Conservation (phyloP, 2,888 invertebrate species). For the Leptothorax acervorum region DNA sequence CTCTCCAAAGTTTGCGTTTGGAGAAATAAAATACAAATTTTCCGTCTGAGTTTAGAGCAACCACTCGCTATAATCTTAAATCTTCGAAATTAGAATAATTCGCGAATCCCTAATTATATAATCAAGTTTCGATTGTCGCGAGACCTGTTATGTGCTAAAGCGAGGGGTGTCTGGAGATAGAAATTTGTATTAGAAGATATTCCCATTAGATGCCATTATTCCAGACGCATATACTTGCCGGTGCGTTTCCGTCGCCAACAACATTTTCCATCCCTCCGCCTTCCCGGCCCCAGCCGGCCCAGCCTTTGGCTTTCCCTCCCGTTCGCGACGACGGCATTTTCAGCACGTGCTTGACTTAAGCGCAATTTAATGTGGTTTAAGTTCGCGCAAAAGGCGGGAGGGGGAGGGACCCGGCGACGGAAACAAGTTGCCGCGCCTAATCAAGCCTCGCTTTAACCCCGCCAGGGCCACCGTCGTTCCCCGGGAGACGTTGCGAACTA, state of each 20-base stretch:
- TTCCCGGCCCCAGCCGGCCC: no score
- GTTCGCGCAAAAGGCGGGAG: constrained; percentile 75
- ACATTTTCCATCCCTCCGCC: constrained; percentile 58
- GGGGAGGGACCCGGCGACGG: constrained; percentile 71
- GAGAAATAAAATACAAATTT: background rate
- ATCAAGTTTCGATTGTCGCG: constrained; percentile 40
- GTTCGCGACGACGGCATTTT: constrained; percentile 56
- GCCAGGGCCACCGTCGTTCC: constrained; percentile 50
- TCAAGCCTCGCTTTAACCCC: constrained; percentile 82
- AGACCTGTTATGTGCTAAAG: constrained; percentile 22
- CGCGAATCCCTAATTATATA: constrained; percentile 39
- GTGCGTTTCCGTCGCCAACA: constrained; percentile 55
- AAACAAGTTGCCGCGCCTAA: constrained; percentile 83
- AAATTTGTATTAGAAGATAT: constrained; percentile 40
- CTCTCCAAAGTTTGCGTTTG: background rate
- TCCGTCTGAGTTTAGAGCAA: background rate
- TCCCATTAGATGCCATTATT: constrained; percentile 47
- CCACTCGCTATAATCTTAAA: background rate
- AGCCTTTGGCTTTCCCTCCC: background rate
- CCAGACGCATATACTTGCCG: constrained; percentile 38
- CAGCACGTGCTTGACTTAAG: constrained; percentile 82
- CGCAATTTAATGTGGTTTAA: constrained; percentile 85
- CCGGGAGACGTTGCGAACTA: constrained; percentile 77
- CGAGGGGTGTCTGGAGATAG: constrained; percentile 13
- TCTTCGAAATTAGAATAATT: constrained; percentile 24